Evolutionary conservation across 1,140 invertebrate genomes (phyloP), one percentile per base, ranked within the genome.

Genomic region (Scaptomyza pallida): DNA sequence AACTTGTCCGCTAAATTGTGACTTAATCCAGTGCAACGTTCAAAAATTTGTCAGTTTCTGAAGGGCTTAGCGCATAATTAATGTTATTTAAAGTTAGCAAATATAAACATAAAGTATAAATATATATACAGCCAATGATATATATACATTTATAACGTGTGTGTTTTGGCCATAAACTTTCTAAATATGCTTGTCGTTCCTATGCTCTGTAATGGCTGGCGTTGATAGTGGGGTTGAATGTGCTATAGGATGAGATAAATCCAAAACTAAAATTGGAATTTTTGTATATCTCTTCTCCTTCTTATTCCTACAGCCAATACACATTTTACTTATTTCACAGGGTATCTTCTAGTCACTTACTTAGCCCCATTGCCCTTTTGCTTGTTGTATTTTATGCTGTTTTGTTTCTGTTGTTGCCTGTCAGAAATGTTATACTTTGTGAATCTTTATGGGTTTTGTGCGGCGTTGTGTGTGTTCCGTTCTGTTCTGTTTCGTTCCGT

Each of bases 1-100:
- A 35, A 52, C 52, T 64, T 57, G 52, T 57, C 52, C 60, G 63
- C 63, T 56, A 56, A 60, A n/a, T 37, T 72, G 41, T 54, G 51
- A 52, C 70, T 72, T 73, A 76, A 76, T 73, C 63, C 70, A 72
- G 70, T 69, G 41, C 62, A 72, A 63, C 47, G 55, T 62, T 50
- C n/a, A n/a, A 67, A 72, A 76, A 76, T 73, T 76, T 73, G 73
- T 73, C 73, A 73, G 55, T 52, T 72, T 30, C 59, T 43, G 45
- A 52, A 73, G 55, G 51, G 63, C 70, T 76, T 68, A 72, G 57
- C 52, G 63, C 63, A 68, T 73, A 73, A 76, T 73, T 73, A 72
- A 76, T 76, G 63, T 75, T 72, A 69, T 72, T 69, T 72, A 73
- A 71, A 64, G 64, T 68, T 19, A 51, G 44, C 35, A 60, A 43